These are phyloP conservation scores for Adineta ricciae DNA, from an alignment of 2,888 invertebrate species.

Conservation along the genomic window DNA sequence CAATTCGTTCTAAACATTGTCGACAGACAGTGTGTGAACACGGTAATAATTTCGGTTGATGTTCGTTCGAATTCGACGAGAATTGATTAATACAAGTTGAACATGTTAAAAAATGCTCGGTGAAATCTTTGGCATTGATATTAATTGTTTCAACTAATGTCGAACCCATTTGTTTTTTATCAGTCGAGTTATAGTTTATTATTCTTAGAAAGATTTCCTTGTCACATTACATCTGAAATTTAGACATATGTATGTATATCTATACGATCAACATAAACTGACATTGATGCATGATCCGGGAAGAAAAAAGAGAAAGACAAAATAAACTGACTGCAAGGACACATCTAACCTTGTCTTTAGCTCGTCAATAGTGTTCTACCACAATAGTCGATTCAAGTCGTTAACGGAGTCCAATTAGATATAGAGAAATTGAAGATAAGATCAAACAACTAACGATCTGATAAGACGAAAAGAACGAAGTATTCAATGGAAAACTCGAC, in stretches of 20 bases:
- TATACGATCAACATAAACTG: not conserved
- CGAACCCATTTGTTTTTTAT: not conserved
- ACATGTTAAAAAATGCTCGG: conserved; percentile 86
- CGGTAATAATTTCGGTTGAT: conserved; percentile 76
- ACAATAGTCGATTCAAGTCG: not conserved
- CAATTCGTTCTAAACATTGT: conserved; percentile 50
- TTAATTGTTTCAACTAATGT: conserved; percentile 61
- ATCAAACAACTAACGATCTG: not conserved
- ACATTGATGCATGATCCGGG: conserved; percentile 3
- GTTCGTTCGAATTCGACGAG: conserved; percentile 56
- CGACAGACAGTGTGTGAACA: conserved; percentile 86
- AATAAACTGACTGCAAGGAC: not conserved
- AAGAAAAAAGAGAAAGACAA: not conserved
- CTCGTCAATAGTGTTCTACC: not conserved
- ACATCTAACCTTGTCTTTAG: not conserved
- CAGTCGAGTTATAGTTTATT: not conserved
- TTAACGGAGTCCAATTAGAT: not conserved
- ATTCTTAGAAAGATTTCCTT: not conserved
- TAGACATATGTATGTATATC: not conserved
- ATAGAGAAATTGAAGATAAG: not conserved
- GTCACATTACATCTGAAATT: not conserved
- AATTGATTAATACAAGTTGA: conserved; percentile 75
- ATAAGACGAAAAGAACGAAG: not conserved
- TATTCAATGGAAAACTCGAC: not conserved
- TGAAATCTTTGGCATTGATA: conserved; percentile 91